Conservation (phyloP, 2,797 vertebrate genomes). For the Poeciliopsis turneri region DNA sequence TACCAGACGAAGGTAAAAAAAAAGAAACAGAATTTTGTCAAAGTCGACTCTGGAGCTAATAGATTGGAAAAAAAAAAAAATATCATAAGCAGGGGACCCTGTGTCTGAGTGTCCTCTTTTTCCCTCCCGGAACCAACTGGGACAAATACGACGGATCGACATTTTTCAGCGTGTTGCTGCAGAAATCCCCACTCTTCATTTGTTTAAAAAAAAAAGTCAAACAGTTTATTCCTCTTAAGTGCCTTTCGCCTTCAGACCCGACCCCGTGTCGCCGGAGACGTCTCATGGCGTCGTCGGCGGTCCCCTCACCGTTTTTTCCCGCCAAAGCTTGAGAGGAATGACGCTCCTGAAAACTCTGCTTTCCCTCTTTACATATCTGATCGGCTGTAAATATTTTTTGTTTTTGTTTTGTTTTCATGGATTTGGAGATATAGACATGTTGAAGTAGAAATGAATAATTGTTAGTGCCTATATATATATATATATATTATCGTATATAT, state of each 20-base stretch:
- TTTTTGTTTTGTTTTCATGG: conserved; percentile 22
- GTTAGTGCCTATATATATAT: conserved; percentile 81
- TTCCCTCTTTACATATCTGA: conserved; percentile 63
- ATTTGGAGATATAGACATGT: conserved; percentile 66
- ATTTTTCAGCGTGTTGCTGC: neutral
- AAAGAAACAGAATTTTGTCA: neutral
- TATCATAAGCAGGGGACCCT: neutral
- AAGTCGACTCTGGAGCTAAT: neutral
- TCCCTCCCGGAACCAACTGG: neutral
- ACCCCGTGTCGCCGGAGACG: conserved; percentile 32
- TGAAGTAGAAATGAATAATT: conserved; percentile 68
- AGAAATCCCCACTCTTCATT: conserved; percentile 27
- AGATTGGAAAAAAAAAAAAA: neutral
- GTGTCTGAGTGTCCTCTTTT: neutral
- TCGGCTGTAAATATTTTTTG: conserved; percentile 75
- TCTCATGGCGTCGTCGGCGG: conserved; percentile 15
- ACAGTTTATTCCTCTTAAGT: conserved; percentile 84
- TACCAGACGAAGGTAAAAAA: neutral
- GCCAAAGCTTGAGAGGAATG: conserved; percentile 77
- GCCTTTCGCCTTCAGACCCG: conserved; percentile 67
- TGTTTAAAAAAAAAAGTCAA: conserved; percentile 24
- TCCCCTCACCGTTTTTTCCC: conserved; percentile 19
- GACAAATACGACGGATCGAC: neutral
- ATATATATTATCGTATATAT: no score
- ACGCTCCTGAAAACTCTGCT: conserved; percentile 54